Percentiles rank a stretch among this genome's conserved stretches.
These are phyloP conservation scores for Sorex fumeus DNA, from an alignment of 2,113 vertebrate genomes.

Conservation along the genomic window DNA sequence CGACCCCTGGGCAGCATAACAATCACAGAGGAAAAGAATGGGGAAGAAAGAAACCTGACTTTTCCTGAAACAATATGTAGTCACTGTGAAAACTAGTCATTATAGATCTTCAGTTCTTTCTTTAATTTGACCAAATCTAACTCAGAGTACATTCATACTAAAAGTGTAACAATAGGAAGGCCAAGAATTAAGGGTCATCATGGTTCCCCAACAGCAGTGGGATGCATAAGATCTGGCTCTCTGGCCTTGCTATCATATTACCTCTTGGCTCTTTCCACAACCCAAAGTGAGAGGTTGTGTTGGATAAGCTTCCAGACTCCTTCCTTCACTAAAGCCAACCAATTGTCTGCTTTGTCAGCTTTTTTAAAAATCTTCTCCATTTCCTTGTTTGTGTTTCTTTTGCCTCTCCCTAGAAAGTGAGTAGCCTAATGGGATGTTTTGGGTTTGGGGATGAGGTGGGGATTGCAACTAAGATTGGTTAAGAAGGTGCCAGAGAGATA, in stretches of 20 bases:
- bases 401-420: neutral
- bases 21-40: no score
- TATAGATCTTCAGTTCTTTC: constrained; percentile 40
- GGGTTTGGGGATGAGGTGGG: neutral
- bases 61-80: neutral
- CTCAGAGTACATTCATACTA: neutral
- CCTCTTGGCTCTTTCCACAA: neutral
- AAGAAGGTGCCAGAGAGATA: no score
- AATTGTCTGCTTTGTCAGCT: neutral
- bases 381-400: constrained; percentile 6
- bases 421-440: neutral
- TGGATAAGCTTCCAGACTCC: neutral
- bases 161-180: neutral
- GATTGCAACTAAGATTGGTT: neutral
- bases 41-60: neutral
- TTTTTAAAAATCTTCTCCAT: neutral
- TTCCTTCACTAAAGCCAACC: neutral
- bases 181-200: neutral
- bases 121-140: neutral
- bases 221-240: neutral
- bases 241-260: neutral
- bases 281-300: neutral
- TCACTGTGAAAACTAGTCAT: neutral
- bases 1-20: no score
- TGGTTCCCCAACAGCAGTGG: neutral